Base-by-base conservation (phyloP, 30 jellyfish, hydroid and myxozoan species). In the Pseudorhiza aurosa region DNA sequence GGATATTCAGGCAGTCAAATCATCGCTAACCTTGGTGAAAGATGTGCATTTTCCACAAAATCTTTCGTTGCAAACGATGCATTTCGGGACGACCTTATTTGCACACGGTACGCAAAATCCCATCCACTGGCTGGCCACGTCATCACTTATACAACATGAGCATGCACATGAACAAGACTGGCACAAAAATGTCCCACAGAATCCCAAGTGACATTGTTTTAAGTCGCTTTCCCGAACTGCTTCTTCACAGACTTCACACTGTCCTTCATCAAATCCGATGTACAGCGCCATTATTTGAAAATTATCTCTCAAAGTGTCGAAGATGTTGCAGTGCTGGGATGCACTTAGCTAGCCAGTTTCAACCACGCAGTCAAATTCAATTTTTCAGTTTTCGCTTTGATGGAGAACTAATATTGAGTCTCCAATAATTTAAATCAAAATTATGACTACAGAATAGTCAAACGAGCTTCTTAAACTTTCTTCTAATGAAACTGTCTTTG, bases 141-240 rank as follows among this genome's bases (percentile, higher is more conserved):
- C 44, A 1, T 47, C 88, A 57, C 28, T 33, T n/a, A n/a, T 39
- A 40, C 88, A 75, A 10, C 68, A 57, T 2, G 68, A 21, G 49
- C 88, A 75, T 39, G 30, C 24, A 5, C 43, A 15, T 15, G 67
- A 47, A 32, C 88, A 75, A 9, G 28, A 32, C 25, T 32, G 15
- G 53, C 88, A 75, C 56, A 75, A 18, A 29, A 56, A 75, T 39
- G 69, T 19, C 9, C 79, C 79, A 58, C 88, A 75, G 68, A 75
- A 75, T 40, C 88, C 88, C 42, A 75, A 32, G 19, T 75, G 77
- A 36, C 88, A 75, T 27, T 75, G 88, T 18, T 50, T 26, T 3
- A 75, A 58, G 22, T 75, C 70, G 4, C 8, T 22, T 37, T 75
- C 78, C 44, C 29, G 69, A 59, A 57, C 69, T 2, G 21, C 51